These are phyloP conservation scores for Arrhopalites spinosus DNA, from an alignment of 2,888 invertebrate species.

Conservation along the genomic window DNA sequence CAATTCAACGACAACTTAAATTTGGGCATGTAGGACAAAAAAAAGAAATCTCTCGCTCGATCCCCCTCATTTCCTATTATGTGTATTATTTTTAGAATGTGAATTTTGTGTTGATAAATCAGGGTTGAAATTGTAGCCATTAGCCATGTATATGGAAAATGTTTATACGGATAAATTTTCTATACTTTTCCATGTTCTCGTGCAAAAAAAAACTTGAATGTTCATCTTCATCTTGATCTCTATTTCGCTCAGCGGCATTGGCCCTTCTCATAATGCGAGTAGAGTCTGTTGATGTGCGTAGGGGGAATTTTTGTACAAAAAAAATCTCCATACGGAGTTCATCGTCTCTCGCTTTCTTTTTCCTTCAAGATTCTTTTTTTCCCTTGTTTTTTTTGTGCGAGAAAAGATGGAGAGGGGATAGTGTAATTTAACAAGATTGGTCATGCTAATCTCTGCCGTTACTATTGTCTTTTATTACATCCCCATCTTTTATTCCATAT, in stretches of 20 bases:
- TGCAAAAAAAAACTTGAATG: too few relatives aligned
- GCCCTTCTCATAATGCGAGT: too few relatives aligned
- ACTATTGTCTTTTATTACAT: slow-evolving; percentile 9
- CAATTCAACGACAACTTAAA: neutral
- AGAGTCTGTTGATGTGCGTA: too few relatives aligned
- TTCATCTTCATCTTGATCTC: neutral
- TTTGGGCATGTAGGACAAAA: neutral
- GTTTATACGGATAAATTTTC: neutral
- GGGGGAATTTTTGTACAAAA: slow-evolving; percentile 25
- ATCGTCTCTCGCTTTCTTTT: neutral
- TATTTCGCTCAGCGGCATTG: too few relatives aligned
- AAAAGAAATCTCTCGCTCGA: neutral
- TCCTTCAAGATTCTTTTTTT: neutral
- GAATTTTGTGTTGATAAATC: too few relatives aligned
- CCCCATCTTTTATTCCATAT: neutral
- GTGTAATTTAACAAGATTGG: neutral
- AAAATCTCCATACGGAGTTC: slow-evolving; percentile 13
- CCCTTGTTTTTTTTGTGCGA: neutral
- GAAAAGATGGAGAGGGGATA: neutral
- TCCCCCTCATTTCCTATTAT: neutral
- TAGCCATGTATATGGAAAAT: too few relatives aligned
- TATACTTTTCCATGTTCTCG: neutral
- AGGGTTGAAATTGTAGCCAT: too few relatives aligned
- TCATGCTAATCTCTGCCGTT: neutral
- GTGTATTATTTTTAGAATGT: neutral